Base-by-base conservation (phyloP, 1,140 invertebrate species). In the Akabosia matsudoensis region DNA sequence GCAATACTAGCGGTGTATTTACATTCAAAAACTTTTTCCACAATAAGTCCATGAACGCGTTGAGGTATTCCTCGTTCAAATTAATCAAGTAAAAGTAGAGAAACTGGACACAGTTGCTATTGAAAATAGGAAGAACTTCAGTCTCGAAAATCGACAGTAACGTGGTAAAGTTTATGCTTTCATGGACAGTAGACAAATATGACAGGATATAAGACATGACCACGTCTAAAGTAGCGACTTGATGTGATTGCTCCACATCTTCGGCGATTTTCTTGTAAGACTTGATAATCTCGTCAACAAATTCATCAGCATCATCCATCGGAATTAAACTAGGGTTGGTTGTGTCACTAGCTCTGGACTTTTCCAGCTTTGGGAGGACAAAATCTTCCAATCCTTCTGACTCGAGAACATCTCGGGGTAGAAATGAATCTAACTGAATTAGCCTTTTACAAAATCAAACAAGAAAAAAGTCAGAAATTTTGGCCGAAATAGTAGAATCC, bases 61-160 rank as follows among this genome's bases (percentile, higher is more conserved):
- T 24, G 2, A 61, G 16, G 73, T 54, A 79, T 3, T 52, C 34
- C 1, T 75, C 31, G 79, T 86, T 86, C n/a, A 92, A 82, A 82
- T 90, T 91, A 83, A 90, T 90, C 70, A 93, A 84, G 81, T 92
- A 90, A 84, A 95, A 94, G 82, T 93, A 86, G 1, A 93, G 82
- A 84, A 92, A 96, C 84, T 94, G 93, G 3, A 92, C 88, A 83
- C 93, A 92, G 83, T 90, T 88, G 70, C 88, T 90, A 31, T 88
- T 90, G 82, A 92, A 89, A 14, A 91, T 93, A 1, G 89, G 88
- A 71, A 95, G 84, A 74, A 95, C 88, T 54, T 92, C 84, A 80
- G 88, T 87, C 77, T 94, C 91, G 84, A 95, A 95, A 28, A 89
- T 85, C 52, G 84, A 82, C n/a, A 92, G 79, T 37, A 87, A 74